phyloP scores from a whole-genome alignment of 2,888 invertebrate genomes.

The Mesorhabditis spiculigera region DNA sequence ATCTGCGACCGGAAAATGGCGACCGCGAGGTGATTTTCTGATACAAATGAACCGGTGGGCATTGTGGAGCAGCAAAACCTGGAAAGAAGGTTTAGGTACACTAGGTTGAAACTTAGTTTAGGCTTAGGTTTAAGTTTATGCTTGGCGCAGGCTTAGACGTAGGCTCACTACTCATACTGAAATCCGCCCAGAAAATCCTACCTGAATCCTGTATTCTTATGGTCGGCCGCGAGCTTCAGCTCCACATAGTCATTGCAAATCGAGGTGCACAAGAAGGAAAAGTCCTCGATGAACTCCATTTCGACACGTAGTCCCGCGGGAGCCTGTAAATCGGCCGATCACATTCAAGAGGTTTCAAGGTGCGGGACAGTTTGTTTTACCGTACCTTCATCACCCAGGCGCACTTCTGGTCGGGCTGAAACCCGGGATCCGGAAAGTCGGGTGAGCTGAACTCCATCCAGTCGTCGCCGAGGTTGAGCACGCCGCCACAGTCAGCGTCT shows the following conservation, averaged over 20 bases:
- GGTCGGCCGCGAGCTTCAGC: constrained; percentile 47
- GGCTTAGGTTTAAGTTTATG: no score
- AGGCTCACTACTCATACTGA: background rate
- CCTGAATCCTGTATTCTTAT: constrained; percentile 53
- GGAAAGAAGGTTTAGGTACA: constrained; percentile 6
- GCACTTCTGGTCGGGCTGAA: constrained; percentile 47
- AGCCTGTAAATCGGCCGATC: constrained; percentile 15
- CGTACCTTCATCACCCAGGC: constrained; percentile 44
- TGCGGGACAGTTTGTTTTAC: background rate
- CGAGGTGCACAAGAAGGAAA: constrained; percentile 53
- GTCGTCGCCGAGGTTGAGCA: constrained; percentile 23
- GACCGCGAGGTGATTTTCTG: constrained; percentile 84
- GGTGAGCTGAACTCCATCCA: constrained; percentile 36
- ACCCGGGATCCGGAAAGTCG: constrained; percentile 39
- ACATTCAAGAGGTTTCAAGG: no score
- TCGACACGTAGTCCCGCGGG: constrained; percentile 36
- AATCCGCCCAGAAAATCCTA: constrained; percentile 16
- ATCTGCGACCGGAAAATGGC: constrained; percentile 67
- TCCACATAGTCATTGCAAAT: constrained; percentile 57
- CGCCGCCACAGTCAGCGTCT: constrained; percentile 54
- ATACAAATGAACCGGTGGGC: constrained; percentile 87
- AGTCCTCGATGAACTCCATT: constrained; percentile 54
- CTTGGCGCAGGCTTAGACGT: no score
- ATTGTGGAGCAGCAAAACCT: constrained; percentile 54
- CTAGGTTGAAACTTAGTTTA: background rate